Percentiles rank a stretch among this genome's conserved stretches.
These are phyloP conservation scores for Trichoplusia ni DNA, from an alignment of 1,140 invertebrate species.

Conservation along the genomic window DNA sequence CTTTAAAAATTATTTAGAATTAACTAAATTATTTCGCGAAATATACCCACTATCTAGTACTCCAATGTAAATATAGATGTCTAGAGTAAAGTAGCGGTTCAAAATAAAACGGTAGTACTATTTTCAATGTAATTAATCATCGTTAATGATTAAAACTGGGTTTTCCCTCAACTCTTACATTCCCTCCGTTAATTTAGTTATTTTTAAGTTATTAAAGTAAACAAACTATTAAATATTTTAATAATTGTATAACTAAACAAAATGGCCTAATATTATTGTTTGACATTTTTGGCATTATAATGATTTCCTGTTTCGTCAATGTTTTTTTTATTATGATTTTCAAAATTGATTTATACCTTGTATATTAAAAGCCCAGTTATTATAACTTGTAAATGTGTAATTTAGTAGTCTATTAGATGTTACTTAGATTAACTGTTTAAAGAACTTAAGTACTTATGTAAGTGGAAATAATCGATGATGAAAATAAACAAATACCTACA, in stretches of 20 bases:
- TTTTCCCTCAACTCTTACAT: constrained; percentile 38
- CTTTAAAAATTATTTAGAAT: constrained; percentile 29
- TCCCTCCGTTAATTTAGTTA: constrained; percentile 50
- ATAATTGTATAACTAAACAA: not conserved
- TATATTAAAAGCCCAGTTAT: constrained; percentile 61
- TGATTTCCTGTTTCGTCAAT: constrained; percentile 14
- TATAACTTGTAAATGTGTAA: constrained; percentile 76
- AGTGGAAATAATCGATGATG: constrained; percentile 58
- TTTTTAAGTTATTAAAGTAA: constrained; percentile 35
- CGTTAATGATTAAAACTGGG: constrained; percentile 44
- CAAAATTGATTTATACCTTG: constrained; percentile 8
- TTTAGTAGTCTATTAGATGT: constrained; percentile 77
- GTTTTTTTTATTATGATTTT: constrained; percentile 14
- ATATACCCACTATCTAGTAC: constrained; percentile 53
- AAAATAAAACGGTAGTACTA: constrained; percentile 16
- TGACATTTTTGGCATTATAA: constrained; percentile 29
- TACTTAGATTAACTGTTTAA: constrained; percentile 76
- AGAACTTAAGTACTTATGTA: constrained; percentile 55
- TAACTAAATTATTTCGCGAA: constrained; percentile 76
- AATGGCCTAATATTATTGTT: constrained; percentile 25
- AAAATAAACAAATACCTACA: constrained; percentile 56
- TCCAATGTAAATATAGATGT: constrained; percentile 68
- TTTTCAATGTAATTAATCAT: constrained; percentile 29
- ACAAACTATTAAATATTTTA: not conserved
- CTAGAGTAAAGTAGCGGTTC: constrained; percentile 26